Evolutionary conservation across 2,888 invertebrate genomes (phyloP), one percentile per base, ranked within the genome.

Genomic region (Deilephila porcellus): DNA sequence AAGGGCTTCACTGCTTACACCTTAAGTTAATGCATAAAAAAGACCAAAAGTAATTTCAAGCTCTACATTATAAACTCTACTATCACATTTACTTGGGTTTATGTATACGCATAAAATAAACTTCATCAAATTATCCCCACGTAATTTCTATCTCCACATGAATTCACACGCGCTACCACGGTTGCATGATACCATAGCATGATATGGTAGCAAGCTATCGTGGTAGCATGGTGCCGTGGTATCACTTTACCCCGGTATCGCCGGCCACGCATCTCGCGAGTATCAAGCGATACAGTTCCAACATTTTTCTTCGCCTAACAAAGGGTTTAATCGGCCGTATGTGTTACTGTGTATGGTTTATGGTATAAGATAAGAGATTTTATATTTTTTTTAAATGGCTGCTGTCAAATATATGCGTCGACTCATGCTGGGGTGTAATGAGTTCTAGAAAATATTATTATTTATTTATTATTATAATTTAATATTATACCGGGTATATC

Each of bases 231-330:
- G 37, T 37, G n/a, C 34, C 20, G 45, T 20, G 60, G 70, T 74
- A 37, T 71, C 73, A 63, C 53, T 63, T 78, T 78, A 75, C 74
- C 76, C 75, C 76, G 76, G 76, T 87, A 89, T 89, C 90, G 75
- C 76, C 72, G 75, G 79, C 80, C 82, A 79, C 80, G 81, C 79
- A 89, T 88, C 90, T 87, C 85, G 89, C 88, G 88, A 88, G 86
- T 90, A 92, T 91, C 91, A 86, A 79, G 77, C 82, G 91, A 91
- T 90, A 88, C 87, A 86, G 88, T 85, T 84, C 82, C 86, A 84
- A 89, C 91, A 92, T 93, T 93, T 92, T 92, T 93, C 92, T 91
- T 91, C 85, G 75, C 80, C 79, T 86, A 90, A 92, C 92, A 92
- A 92, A 90, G 91, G 91, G 88, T 87, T 86, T 87, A 91, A 90